Conservation (phyloP, 2,888 invertebrate genomes). For the Piscicola geometra region DNA sequence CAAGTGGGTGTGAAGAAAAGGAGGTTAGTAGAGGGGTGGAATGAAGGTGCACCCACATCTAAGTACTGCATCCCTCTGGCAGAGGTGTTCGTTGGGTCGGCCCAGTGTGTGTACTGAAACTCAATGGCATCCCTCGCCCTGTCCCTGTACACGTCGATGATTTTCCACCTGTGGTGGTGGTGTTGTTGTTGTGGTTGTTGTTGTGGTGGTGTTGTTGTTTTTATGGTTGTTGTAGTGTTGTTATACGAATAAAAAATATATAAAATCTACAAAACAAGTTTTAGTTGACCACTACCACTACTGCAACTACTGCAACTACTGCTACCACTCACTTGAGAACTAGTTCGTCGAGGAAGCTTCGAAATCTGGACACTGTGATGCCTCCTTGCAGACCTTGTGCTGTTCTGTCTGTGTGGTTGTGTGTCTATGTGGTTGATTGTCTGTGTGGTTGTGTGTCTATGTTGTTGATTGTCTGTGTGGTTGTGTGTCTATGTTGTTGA, state of each 20-base stretch:
- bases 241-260: too few relatives aligned
- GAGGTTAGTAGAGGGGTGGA: neutral
- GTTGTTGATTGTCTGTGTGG: too few relatives aligned
- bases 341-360: conserved; percentile 49
- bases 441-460: neutral
- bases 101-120: conserved; percentile 56
- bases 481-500: too few relatives aligned
- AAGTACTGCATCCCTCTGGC: conserved; percentile 50
- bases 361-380: conserved; percentile 38
- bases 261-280: too few relatives aligned
- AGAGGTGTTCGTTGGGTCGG: conserved; percentile 51
- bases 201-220: neutral
- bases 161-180: conserved; percentile 37
- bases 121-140: conserved; percentile 49
- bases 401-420: conserved; percentile 24
- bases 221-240: neutral
- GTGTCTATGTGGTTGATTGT: neutral
- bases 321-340: neutral
- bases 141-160: conserved; percentile 44
- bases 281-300: too few relatives aligned
- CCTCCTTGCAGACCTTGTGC: conserved; percentile 34
- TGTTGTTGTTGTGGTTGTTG: neutral
- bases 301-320: too few relatives aligned
- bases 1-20: neutral
- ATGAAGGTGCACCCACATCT: conserved; percentile 47